Conservation (phyloP, 2,888 invertebrate genomes). For the Galeruca laticollis region DNA sequence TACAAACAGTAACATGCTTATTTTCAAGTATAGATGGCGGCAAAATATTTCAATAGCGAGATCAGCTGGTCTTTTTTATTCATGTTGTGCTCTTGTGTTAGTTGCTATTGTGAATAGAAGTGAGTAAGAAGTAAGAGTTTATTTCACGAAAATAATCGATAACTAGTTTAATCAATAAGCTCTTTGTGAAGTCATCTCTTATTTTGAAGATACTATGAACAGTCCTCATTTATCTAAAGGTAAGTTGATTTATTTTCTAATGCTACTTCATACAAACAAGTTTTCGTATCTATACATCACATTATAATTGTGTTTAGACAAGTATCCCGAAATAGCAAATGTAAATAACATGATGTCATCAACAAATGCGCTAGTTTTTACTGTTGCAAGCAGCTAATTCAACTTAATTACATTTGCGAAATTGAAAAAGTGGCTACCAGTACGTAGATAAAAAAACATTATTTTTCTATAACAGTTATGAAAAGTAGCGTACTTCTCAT, state of each 20-base stretch:
- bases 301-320: slow-evolving; percentile 11
- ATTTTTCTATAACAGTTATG: too few species aligned
- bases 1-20: not conserved
- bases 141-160: slow-evolving; percentile 44
- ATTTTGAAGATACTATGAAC: slow-evolving; percentile 46
- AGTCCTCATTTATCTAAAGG: slow-evolving; percentile 52
- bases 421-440: not conserved
- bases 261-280: not conserved
- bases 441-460: not conserved
- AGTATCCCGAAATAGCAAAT: slow-evolving; percentile 42
- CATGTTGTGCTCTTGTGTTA: slow-evolving; percentile 7
- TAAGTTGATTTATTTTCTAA: slow-evolving; percentile 34
- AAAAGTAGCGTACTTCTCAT: too few species aligned
- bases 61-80: slow-evolving; percentile 23
- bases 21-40: slow-evolving; percentile 12
- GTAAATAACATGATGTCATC: slow-evolving; percentile 48
- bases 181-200: slow-evolving; percentile 20
- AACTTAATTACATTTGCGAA: not conserved
- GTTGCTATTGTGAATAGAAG: slow-evolving; percentile 10
- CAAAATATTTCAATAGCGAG: slow-evolving; percentile 1
- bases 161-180: slow-evolving; percentile 42
- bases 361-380: slow-evolving; percentile 3
- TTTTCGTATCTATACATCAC: slow-evolving; percentile 23
- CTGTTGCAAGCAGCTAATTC: slow-evolving; percentile 35
- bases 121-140: not conserved